A percentile compares a stretch with the other conserved stretches of the same genome.
phyloP scores from a whole-genome alignment of 2,797 vertebrate species.

The Coregonus suidteri region DNA sequence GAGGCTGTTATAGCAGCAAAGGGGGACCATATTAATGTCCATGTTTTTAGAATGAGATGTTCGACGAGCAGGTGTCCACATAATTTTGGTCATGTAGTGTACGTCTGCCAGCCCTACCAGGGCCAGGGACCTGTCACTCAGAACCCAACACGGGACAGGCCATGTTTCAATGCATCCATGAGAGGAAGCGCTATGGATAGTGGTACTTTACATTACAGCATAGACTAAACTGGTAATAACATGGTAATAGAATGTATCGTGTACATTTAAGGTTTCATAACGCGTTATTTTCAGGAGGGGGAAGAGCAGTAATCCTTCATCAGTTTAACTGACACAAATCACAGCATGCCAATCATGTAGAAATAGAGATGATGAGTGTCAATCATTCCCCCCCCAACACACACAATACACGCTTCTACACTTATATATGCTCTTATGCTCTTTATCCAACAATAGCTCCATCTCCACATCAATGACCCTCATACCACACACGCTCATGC shows the following conservation, averaged over 20 bases:
- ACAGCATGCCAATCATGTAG: neutral
- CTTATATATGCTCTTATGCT: neutral
- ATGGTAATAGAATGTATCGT: neutral
- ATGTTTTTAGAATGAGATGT: too few species aligned
- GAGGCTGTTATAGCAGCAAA: too few species aligned
- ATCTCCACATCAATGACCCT: neutral
- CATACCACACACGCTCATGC: neutral
- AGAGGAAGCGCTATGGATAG: neutral
- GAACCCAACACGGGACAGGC: neutral
- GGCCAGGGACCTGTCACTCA: constrained; percentile 6
- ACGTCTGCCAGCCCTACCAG: neutral
- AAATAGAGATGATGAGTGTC: neutral
- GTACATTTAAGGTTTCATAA: neutral
- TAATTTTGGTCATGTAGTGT: constrained; percentile 26
- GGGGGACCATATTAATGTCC: too few species aligned
- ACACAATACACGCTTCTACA: neutral
- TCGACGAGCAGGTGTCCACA: constrained; percentile 42
- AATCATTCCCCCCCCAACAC: neutral
- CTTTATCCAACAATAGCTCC: neutral
- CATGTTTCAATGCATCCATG: neutral
- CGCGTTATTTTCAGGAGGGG: neutral
- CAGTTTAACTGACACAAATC: neutral
- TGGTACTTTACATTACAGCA: neutral
- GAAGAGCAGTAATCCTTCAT: neutral
- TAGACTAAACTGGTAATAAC: neutral